A percentile compares a stretch with the other conserved stretches of the same genome.
phyloP scores from a whole-genome alignment of 2,888 invertebrate species.

The Caenorhabditis zanzibari region DNA sequence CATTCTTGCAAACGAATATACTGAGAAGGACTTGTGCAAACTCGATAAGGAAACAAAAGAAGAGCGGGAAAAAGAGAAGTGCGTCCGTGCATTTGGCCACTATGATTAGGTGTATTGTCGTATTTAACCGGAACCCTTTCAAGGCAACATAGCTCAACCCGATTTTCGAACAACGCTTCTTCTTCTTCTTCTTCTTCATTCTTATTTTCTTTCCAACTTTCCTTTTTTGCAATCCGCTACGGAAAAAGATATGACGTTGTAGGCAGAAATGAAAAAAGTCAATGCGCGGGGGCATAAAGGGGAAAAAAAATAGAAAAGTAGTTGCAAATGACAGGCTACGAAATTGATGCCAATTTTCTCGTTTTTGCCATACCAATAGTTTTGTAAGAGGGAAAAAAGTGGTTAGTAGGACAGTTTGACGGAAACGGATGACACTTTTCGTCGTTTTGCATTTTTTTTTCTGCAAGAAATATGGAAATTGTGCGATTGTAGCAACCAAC shows the following conservation, averaged over 20 bases:
- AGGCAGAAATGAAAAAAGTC: slow-evolving; percentile 15
- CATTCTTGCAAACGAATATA: background rate
- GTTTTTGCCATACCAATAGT: slow-evolving; percentile 11
- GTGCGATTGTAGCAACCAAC: background rate
- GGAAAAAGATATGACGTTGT: slow-evolving; percentile 24
- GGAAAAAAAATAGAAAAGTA: slow-evolving; percentile 21
- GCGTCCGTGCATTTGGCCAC: slow-evolving; percentile 46
- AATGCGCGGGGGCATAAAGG: slow-evolving; percentile 18
- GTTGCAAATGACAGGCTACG: slow-evolving; percentile 56
- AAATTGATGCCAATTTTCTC: slow-evolving; percentile 52
- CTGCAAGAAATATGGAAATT: slow-evolving; percentile 4
- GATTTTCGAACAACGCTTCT: slow-evolving; percentile 53
- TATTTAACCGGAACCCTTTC: slow-evolving; percentile 40
- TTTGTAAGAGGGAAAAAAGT: slow-evolving; percentile 7
- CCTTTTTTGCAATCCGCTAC: background rate
- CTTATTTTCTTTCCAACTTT: slow-evolving; percentile 8
- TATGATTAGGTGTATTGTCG: slow-evolving; percentile 62
- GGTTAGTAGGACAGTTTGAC: slow-evolving; percentile 20
- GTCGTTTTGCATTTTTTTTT: too few relatives aligned
- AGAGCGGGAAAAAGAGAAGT: slow-evolving; percentile 17
- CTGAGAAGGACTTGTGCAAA: slow-evolving; percentile 25
- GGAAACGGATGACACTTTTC: slow-evolving; percentile 17
- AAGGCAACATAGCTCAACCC: slow-evolving; percentile 55
- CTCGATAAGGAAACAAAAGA: slow-evolving; percentile 57
- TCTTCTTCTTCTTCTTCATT: background rate